A percentile compares a stretch with the other conserved stretches of the same genome.
Conservation (phyloP, 2,888 invertebrate genomes). For the Netelia fuscicornis region DNA sequence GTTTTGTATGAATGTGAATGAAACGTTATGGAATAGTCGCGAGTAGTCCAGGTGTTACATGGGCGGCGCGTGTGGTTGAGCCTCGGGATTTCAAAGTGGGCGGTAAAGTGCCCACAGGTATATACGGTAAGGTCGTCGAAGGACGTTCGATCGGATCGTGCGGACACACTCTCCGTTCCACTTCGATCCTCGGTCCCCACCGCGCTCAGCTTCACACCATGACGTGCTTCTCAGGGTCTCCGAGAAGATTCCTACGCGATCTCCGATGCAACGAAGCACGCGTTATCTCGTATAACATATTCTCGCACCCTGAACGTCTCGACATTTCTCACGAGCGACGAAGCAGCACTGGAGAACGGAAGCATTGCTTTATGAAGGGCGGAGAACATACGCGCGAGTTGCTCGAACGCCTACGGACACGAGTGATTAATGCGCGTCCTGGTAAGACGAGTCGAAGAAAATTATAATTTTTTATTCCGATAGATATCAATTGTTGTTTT, state of each 20-base stretch:
- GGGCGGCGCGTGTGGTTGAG: constrained; percentile 8
- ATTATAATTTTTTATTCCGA: too few species aligned
- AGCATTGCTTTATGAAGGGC: neutral
- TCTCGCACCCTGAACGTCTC: constrained; percentile 17
- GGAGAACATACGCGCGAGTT: neutral
- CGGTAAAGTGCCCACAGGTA: constrained; percentile 41
- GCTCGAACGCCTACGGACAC: neutral
- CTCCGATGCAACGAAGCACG: neutral
- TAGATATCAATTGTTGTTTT: too few species aligned
- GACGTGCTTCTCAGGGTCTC: constrained; percentile 60
- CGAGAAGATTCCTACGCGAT: constrained; percentile 65
- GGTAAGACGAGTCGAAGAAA: neutral
- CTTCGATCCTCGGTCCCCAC: constrained; percentile 51
- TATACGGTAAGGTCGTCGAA: constrained; percentile 72
- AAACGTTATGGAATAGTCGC: constrained; percentile 66
- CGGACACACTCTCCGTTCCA: constrained; percentile 22
- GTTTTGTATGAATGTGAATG: constrained; percentile 76
- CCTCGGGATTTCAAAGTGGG: constrained; percentile 12
- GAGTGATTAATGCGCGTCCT: neutral
- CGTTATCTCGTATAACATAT: neutral
- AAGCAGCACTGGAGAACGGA: constrained; percentile 14
- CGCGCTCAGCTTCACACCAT: neutral
- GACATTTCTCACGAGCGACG: constrained; percentile 34
- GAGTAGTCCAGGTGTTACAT: constrained; percentile 32
- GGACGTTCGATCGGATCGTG: constrained; percentile 69